Evolutionary conservation across 2,888 invertebrate genomes (phyloP), one percentile per base, ranked within the genome.

Genomic region (Tetanocera ferruginea): DNA sequence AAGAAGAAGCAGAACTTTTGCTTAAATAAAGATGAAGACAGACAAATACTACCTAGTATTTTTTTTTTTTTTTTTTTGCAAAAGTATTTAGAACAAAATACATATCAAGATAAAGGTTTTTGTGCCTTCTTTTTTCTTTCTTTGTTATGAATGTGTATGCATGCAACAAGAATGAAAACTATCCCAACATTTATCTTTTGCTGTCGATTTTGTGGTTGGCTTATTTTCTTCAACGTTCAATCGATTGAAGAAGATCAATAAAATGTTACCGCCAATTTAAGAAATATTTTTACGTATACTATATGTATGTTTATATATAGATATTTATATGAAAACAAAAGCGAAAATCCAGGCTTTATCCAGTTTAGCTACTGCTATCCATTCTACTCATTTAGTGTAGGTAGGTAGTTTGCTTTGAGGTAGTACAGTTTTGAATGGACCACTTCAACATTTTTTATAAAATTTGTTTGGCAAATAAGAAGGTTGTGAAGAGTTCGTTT

Each of bases 241-340:
- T 78, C 72, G 72, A 70, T 73, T 76, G 78, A 74, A 79, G 37
- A 78, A 80, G 80, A 80, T 80, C 80, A 80, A 80, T 79, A 78
- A 79, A 67, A 79, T 78, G 76, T 71, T 75, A 80, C 80, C 80
- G 80, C 80, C 72, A n/a, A 66, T 55, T 67, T 55, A 66, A 9
- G 57, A 60, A 43, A 43, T 43, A 43, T 14, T 43, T 43, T 11
- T 43, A 11, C 11, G 43, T 43, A 37, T 37, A 37, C 4, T 8
- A 8, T 8, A 37, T 37, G 8, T 8, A 37, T 37, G 14, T 14
- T 11, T 43, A 43, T 43, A 43, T 43, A 43, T 11, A 43, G 43
- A 43, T 43, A 43, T 43, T 43, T 43, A 11, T 43, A 14, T 43
- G 14, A 11, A 14, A 43, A 43, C 1, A 4, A 43, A 43, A 43